Evolutionary conservation across 2,888 invertebrate genomes (phyloP).

Genomic region (Polyploca ridens): DNA sequence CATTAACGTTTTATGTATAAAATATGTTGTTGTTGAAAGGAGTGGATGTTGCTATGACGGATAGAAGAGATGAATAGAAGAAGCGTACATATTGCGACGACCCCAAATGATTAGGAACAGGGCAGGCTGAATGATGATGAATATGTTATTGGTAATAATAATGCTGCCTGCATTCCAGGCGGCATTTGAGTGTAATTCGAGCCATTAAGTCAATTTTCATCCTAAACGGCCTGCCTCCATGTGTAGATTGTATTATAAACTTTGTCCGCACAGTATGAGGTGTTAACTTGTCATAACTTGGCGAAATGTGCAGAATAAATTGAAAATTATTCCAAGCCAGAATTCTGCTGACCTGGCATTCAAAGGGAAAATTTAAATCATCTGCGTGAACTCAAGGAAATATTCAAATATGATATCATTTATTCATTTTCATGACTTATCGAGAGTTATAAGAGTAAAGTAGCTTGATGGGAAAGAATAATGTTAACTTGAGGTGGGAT

Average conservation of each 20-base stretch:
- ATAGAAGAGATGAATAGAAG: too few species aligned
- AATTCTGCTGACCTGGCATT: conserved; percentile 8
- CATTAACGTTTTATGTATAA: too few species aligned
- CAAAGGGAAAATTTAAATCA: conserved; percentile 22
- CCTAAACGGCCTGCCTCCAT: conserved; percentile 28
- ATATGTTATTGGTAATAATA: too few species aligned
- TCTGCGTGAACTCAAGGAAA: conserved; percentile 16
- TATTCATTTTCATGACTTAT: conserved; percentile 2
- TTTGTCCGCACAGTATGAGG: conserved; percentile 20
- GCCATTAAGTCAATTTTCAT: conserved; percentile 33
- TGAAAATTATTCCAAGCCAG: conserved; percentile 31
- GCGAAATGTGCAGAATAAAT: conserved; percentile 25
- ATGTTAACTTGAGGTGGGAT: background rate
- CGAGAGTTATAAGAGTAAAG: conserved; percentile 2
- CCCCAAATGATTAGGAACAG: too few species aligned
- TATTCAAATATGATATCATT: conserved; percentile 1
- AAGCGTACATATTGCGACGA: too few species aligned
- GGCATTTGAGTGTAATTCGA: conserved; percentile 16
- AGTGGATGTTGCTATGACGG: too few species aligned
- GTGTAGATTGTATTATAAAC: conserved; percentile 35
- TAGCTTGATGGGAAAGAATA: background rate
- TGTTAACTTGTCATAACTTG: conserved; percentile 30
- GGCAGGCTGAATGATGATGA: too few species aligned
- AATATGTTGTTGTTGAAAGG: too few species aligned
- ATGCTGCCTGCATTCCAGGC: background rate